Evolutionary conservation across 2,797 vertebrate species (phyloP).

Genomic region (Muscicapa striata): DNA sequence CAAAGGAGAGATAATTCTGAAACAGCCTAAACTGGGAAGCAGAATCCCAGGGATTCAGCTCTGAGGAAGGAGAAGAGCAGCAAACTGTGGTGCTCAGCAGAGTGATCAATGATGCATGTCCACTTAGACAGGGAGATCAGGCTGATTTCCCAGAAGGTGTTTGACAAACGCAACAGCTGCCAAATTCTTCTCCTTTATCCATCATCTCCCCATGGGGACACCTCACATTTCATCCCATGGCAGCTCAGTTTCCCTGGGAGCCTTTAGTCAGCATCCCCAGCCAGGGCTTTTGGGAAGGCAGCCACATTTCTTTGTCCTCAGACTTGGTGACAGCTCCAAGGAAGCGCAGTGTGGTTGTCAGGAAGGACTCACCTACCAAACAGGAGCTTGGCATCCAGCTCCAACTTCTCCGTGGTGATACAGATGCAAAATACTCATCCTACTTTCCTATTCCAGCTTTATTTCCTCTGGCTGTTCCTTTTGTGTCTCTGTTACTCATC

Average conservation of each 20-base stretch:
- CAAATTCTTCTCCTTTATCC: neutral
- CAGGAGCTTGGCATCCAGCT: neutral
- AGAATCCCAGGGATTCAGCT: neutral
- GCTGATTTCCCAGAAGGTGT: neutral
- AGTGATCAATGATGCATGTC: rapidly evolving
- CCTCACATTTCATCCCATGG: neutral
- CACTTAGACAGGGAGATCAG: neutral
- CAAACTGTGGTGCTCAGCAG: neutral
- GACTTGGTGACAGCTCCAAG: neutral
- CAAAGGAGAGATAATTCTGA: neutral
- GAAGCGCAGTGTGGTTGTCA: rapidly evolving
- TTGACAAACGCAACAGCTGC: neutral
- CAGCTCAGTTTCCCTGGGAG: neutral
- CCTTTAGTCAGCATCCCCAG: neutral
- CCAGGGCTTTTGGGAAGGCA: neutral
- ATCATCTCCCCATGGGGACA: neutral
- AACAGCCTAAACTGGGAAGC: neutral
- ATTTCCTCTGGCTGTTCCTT: neutral
- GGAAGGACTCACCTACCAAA: neutral
- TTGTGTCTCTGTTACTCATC: neutral
- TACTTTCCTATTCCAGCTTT: neutral
- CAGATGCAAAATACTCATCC: neutral
- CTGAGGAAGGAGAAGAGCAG: neutral
- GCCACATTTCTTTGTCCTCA: neutral
- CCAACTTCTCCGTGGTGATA: neutral